A percentile compares a stretch with the other conserved stretches of the same genome.
Evolutionary conservation across 2,113 vertebrate genomes (phyloP).

Genomic region (Edolisoma coerulescens): DNA sequence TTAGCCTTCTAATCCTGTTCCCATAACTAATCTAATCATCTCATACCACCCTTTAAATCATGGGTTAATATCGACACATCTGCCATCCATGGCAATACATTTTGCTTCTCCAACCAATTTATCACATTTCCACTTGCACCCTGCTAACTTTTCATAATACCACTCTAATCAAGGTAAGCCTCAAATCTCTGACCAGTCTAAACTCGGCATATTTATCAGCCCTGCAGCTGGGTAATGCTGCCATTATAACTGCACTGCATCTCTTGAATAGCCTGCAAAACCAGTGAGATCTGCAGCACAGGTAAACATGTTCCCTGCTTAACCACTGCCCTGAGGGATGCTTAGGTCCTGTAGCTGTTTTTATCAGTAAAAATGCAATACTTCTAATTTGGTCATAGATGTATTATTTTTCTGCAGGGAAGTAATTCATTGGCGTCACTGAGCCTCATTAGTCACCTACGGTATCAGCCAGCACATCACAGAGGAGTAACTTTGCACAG

Average conservation of each 20-base stretch:
- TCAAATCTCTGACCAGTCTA: background rate
- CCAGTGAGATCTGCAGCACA: background rate
- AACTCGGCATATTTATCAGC: background rate
- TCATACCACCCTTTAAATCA: conserved; percentile 33
- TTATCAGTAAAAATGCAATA: background rate
- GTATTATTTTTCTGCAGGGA: background rate
- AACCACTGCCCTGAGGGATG: background rate
- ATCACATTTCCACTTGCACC: background rate
- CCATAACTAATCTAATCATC: conserved; percentile 62
- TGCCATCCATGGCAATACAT: conserved; percentile 8
- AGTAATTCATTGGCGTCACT: background rate
- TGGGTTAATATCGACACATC: conserved; percentile 23
- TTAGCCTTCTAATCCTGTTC: conserved; percentile 49
- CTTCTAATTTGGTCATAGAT: background rate
- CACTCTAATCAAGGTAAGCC: background rate
- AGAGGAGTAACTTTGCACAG: background rate
- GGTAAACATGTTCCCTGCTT: background rate
- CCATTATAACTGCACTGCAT: background rate
- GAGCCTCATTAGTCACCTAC: background rate
- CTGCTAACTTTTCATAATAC: background rate
- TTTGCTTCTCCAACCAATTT: background rate
- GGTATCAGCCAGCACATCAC: background rate
- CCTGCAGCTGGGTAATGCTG: background rate
- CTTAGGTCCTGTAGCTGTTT: background rate
- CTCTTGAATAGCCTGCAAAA: background rate